Conservation (phyloP, 2,797 vertebrate genomes). For the Lateolabrax maculatus region DNA sequence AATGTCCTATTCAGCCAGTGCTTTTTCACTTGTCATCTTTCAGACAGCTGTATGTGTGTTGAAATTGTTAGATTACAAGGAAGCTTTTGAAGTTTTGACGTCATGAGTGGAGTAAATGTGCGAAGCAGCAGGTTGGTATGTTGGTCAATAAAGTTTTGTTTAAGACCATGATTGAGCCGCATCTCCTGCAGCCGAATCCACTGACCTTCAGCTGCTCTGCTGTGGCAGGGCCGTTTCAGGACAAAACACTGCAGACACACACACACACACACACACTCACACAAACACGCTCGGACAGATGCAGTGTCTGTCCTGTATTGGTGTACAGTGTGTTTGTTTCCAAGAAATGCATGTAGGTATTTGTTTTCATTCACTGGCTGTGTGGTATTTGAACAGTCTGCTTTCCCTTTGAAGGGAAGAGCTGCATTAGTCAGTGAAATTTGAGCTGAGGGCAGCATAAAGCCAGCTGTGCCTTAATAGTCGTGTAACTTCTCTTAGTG, state of each 20-base stretch:
- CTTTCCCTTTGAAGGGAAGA: constrained; percentile 12
- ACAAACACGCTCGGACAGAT: constrained; percentile 1
- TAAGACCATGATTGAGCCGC: neutral
- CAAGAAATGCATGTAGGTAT: constrained; percentile 57
- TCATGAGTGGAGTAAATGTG: neutral
- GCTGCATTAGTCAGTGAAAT: constrained; percentile 63
- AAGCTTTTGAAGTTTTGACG: constrained; percentile 26
- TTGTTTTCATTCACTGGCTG: constrained; percentile 55
- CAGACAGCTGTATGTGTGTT: neutral
- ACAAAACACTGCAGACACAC: neutral
- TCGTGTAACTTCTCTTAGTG: constrained; percentile 11
- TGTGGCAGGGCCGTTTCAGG: constrained; percentile 30
- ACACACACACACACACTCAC: constrained; percentile 2
- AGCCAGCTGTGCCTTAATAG: constrained; percentile 28
- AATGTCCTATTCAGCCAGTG: neutral
- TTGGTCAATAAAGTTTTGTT: constrained; percentile 2
- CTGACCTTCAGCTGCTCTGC: constrained; percentile 44
- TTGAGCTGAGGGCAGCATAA: constrained; percentile 45
- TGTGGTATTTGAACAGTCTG: constrained; percentile 38
- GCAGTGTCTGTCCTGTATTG: constrained; percentile 25
- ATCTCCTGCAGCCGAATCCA: neutral
- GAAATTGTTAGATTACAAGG: constrained; percentile 11
- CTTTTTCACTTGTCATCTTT: neutral
- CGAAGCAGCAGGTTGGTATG: constrained; percentile 6
- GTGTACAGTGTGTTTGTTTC: constrained; percentile 61